Percentiles rank a stretch among this genome's conserved stretches.
phyloP scores from a whole-genome alignment of 1,140 invertebrate genomes.

The Charaxes varanes region DNA sequence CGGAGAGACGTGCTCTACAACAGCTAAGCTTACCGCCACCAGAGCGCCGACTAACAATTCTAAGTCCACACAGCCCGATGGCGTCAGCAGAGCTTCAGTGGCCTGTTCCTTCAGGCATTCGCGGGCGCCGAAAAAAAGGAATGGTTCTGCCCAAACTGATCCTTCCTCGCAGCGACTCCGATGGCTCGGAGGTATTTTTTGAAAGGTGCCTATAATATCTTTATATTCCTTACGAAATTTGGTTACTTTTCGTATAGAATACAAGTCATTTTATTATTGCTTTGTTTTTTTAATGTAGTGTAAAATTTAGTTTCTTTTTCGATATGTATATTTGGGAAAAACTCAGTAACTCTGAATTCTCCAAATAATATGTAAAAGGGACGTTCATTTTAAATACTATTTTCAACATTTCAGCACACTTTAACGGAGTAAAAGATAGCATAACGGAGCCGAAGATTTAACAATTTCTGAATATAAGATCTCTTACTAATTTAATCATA shows the following conservation, averaged over 20 bases:
- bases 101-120: constrained; percentile 76
- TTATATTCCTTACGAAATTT: constrained; percentile 8
- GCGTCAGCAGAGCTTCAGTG: constrained; percentile 77
- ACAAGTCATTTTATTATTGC: constrained; percentile 1
- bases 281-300: not conserved
- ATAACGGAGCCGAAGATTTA: too few species aligned
- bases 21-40: constrained; percentile 82
- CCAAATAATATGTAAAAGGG: too few species aligned
- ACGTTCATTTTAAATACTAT: too few species aligned
- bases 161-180: constrained; percentile 81
- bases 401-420: too few species aligned
- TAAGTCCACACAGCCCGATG: constrained; percentile 83
- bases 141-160: constrained; percentile 84
- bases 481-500: too few species aligned
- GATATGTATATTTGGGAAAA: too few species aligned
- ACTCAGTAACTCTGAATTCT: too few species aligned
- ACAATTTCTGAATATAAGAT: too few species aligned
- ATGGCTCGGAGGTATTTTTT: constrained; percentile 76
- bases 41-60: constrained; percentile 79
- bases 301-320: too few species aligned
- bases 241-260: constrained; percentile 1
- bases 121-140: constrained; percentile 80
- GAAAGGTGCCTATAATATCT: constrained; percentile 68
- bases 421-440: too few species aligned
- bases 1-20: constrained; percentile 76